Percentiles rank a stretch among this genome's conserved stretches.
Evolutionary conservation across 2,113 vertebrate species (phyloP).

Genomic region (Pyxicephalus adspersus): DNA sequence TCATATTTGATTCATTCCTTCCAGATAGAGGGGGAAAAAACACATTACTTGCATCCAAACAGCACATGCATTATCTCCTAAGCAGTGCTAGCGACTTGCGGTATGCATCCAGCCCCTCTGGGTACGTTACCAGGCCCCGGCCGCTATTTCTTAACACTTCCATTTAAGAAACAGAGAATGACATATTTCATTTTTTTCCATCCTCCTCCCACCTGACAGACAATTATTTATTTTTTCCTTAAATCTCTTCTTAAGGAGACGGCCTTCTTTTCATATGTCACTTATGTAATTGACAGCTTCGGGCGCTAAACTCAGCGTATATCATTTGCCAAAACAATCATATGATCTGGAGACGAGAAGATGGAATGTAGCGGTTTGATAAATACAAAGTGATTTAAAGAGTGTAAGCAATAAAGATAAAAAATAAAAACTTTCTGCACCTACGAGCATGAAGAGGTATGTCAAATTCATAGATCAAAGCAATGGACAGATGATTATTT

Average conservation of each 20-base stretch:
- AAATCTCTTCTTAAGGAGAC: constrained; percentile 79
- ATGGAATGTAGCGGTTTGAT: not conserved
- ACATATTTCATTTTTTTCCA: constrained; percentile 73
- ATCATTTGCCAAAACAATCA: constrained; percentile 23
- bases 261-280: constrained; percentile 65
- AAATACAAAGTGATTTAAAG: not conserved
- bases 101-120: constrained; percentile 83
- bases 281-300: constrained; percentile 75
- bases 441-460: not conserved
- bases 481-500: not conserved
- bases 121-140: constrained; percentile 72
- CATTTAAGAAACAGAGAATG: constrained; percentile 71
- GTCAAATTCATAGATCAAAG: not conserved
- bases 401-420: not conserved
- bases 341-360: constrained; percentile 24
- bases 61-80: constrained; percentile 90
- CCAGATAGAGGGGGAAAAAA: constrained; percentile 89
- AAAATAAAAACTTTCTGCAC: not conserved
- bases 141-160: constrained; percentile 79
- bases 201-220: constrained; percentile 68
- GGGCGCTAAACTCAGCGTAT: constrained; percentile 61
- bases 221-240: constrained; percentile 73
- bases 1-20: constrained; percentile 97
- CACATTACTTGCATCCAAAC: constrained; percentile 81
- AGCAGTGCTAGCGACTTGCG: constrained; percentile 87